Evolutionary conservation across 53 echinoderm and acorn worm species (phyloP).

Genomic region (Arbacia lixula): DNA sequence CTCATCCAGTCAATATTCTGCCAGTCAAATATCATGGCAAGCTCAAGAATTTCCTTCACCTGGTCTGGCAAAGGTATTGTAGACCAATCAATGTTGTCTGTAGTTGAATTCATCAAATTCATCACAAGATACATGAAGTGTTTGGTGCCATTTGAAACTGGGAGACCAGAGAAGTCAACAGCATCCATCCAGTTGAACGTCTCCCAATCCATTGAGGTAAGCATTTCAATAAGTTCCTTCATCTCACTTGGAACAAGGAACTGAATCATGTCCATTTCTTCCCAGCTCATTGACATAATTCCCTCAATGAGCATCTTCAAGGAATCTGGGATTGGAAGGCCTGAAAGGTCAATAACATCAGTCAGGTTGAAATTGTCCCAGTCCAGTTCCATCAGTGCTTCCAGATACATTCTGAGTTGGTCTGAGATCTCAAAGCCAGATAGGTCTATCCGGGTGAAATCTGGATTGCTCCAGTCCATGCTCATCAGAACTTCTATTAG

Average conservation of each 20-base stretch:
- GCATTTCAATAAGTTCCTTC: not conserved
- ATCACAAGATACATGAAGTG: no score
- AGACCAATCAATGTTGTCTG: constrained; percentile 2
- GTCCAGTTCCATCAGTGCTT: not conserved
- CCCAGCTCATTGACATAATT: not conserved
- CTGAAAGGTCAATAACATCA: not conserved
- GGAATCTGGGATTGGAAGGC: not conserved
- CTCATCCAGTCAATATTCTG: constrained; percentile 1
- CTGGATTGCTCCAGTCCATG: constrained; percentile 21
- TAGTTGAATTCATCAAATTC: no score
- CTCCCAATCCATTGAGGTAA: constrained; percentile 4
- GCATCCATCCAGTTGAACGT: constrained; percentile 8
- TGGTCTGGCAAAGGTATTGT: constrained; percentile 20
- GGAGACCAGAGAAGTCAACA: constrained; percentile 23
- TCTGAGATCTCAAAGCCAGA: not conserved
- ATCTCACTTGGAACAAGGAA: not conserved
- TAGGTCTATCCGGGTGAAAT: not conserved
- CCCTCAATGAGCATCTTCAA: not conserved
- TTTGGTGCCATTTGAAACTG: no score
- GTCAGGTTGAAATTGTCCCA: constrained; percentile 23
- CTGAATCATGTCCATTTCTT: not conserved
- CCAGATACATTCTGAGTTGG: not conserved
- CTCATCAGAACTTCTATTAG: not conserved
- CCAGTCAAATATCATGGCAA: constrained; percentile 16
- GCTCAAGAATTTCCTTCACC: not conserved